Percentiles rank a stretch among this genome's conserved stretches.
Evolutionary conservation across 2,888 invertebrate genomes (phyloP).

Genomic region (Pachycephus smyrnensis): DNA sequence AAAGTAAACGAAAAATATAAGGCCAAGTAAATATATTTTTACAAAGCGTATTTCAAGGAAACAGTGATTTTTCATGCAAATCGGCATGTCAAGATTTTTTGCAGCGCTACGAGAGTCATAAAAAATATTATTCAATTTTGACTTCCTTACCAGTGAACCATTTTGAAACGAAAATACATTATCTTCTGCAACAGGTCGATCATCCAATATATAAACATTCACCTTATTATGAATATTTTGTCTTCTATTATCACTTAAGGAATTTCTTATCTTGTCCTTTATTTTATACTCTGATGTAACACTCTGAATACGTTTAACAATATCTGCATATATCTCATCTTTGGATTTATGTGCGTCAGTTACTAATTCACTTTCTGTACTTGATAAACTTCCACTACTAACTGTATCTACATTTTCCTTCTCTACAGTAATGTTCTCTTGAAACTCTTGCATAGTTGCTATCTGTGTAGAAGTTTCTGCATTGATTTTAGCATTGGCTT

Average conservation of each 20-base stretch:
- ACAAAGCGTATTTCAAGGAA: conserved; percentile 49
- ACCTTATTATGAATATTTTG: neutral
- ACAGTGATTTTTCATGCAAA: conserved; percentile 41
- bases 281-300: conserved; percentile 17
- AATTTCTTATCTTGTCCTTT: conserved; percentile 18
- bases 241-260: conserved; percentile 7
- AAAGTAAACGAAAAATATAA: conserved; percentile 53
- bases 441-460: neutral
- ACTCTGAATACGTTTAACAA: conserved; percentile 47
- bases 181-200: neutral
- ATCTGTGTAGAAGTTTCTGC: conserved; percentile 1
- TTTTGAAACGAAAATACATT: conserved; percentile 4
- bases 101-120: conserved; percentile 8
- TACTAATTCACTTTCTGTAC: no score
- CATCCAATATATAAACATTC: neutral
- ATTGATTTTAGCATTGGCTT: conserved; percentile 2
- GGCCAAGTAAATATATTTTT: conserved; percentile 50
- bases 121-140: neutral
- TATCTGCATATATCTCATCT: conserved; percentile 45
- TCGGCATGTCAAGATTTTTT: conserved; percentile 7
- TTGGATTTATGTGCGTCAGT: conserved; percentile 22
- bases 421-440: neutral
- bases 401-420: neutral
- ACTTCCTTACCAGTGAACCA: neutral
- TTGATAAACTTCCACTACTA: no score